Conservation (phyloP, 30 jellyfish, hydroid and myxozoan genomes). For the Aurelia aurita complex sp. Pacific region DNA sequence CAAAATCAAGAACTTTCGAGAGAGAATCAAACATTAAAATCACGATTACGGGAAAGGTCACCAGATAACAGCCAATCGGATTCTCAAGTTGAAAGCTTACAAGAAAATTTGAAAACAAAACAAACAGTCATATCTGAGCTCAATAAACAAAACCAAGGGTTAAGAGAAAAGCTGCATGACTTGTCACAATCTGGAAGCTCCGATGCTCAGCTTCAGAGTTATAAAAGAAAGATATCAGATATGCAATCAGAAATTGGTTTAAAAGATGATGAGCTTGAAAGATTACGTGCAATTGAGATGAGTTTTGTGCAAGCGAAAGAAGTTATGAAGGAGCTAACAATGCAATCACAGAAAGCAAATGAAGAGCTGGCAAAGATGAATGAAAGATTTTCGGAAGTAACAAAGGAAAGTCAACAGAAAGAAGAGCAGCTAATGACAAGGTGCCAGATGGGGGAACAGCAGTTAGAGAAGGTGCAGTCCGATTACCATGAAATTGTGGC, state of each 20-base stretch:
- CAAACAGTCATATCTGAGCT: conserved; percentile 67
- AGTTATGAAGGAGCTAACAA: conserved; percentile 70
- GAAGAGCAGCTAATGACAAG: conserved; percentile 45
- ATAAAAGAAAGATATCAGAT: conserved; percentile 48
- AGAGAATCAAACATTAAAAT: conserved; percentile 42
- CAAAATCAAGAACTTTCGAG: conserved; percentile 61
- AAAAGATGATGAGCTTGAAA: conserved; percentile 79
- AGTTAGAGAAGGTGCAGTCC: conserved; percentile 43
- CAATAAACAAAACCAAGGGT: conserved; percentile 74
- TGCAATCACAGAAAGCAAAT: conserved; percentile 60
- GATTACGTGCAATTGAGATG: conserved; percentile 67
- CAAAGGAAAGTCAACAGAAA: conserved; percentile 47
- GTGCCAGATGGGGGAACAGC: conserved; percentile 26
- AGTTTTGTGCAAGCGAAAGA: conserved; percentile 83
- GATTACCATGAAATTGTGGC: conserved; percentile 56
- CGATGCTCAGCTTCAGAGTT: conserved; percentile 24
- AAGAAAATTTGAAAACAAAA: conserved; percentile 64
- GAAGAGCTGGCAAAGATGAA: conserved; percentile 38
- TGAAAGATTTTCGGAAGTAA: conserved; percentile 38
- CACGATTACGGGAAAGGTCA: conserved; percentile 21
- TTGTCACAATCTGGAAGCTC: conserved; percentile 36
- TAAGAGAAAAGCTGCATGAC: conserved; percentile 37
- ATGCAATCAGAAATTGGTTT: conserved; percentile 53
- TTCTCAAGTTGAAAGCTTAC: conserved; percentile 68
- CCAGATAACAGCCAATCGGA: conserved; percentile 62